Base-by-base conservation (phyloP, 2,113 vertebrate species). In the Pelusios castaneus region DNA sequence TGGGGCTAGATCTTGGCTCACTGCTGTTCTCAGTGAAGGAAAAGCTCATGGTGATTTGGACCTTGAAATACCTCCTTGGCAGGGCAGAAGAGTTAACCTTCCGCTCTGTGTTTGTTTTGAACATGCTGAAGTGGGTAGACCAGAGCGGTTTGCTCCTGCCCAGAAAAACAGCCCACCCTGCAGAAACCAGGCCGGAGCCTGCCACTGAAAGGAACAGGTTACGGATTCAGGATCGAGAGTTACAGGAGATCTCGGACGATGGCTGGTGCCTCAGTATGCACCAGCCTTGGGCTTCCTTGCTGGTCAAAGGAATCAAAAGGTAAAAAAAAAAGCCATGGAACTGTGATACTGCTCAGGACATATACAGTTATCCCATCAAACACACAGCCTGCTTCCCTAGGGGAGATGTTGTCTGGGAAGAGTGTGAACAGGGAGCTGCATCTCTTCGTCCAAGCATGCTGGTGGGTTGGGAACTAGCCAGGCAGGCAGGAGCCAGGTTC, bases 231-330 rank as follows among this genome's bases (percentile, higher is more conserved):
- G 99, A 99, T 92, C 98, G 98, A 58, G 99, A 99, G 97, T 97
- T 99, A 95, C 99, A 99, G 94, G 99, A 99, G 97, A 99, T 99
- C 93, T 98, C 99, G 1, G 99, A 99, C 45, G 98, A 98, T 2
- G 99, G 99, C 80, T 99, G 98, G 99, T 99, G 99, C 96, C 99
- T 99, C 94, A 99, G 99, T 97, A 97, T 99, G 98, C 99, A 99
- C 97, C 99, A 99, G 80, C 99, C 99, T 1, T 99, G 99, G 99
- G 99, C 99, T 77, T 99, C 99, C 6, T 96, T 99, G 84, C 98
- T 99, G 8, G 91, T 99, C 54, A 98, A 96, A 94, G 99, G 99
- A 88, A 98, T 99, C 96, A 99, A 99, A 98, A 98, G 98, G 99
- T 98, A 97, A 85, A 49, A 60, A 38, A 97, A 97, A 85, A 41